Evolutionary conservation across 2,797 vertebrate genomes (phyloP).

Genomic region (Epinephelus malabaricus): DNA sequence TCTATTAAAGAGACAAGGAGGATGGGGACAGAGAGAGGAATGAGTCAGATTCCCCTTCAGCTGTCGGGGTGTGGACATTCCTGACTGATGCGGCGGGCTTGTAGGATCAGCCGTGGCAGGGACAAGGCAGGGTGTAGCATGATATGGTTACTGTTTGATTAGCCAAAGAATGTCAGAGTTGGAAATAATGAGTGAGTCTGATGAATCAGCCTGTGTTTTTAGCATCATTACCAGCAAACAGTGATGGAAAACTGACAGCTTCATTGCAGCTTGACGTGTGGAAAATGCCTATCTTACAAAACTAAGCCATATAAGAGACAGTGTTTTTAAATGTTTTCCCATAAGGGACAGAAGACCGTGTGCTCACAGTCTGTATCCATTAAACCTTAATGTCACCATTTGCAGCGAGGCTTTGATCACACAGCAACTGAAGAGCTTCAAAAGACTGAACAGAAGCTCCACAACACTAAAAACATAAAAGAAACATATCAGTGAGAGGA

Average conservation of each 20-base stretch:
- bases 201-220: slow-evolving; percentile 43
- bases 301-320: not conserved
- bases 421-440: slow-evolving; percentile 21
- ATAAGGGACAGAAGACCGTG: slow-evolving; percentile 6
- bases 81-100: slow-evolving; percentile 59
- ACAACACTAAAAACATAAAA: not conserved
- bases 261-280: not conserved
- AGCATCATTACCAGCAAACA: slow-evolving; percentile 20
- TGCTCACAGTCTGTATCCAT: slow-evolving; percentile 30
- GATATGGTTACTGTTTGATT: slow-evolving; percentile 47
- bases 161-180: slow-evolving; percentile 47
- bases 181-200: slow-evolving; percentile 48
- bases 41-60: slow-evolving; percentile 76
- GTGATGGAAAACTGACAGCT: slow-evolving; percentile 23
- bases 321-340: slow-evolving; percentile 25
- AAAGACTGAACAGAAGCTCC: slow-evolving; percentile 10
- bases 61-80: slow-evolving; percentile 79
- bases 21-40: slow-evolving; percentile 51
- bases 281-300: slow-evolving; percentile 12
- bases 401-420: slow-evolving; percentile 29
- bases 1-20: slow-evolving; percentile 56
- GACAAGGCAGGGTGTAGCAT: slow-evolving; percentile 17
- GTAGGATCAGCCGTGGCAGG: slow-evolving; percentile 63
- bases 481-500: not conserved
- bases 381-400: slow-evolving; percentile 25